Conservation (phyloP, 2,797 vertebrate species). For the Garrulus glandarius region DNA sequence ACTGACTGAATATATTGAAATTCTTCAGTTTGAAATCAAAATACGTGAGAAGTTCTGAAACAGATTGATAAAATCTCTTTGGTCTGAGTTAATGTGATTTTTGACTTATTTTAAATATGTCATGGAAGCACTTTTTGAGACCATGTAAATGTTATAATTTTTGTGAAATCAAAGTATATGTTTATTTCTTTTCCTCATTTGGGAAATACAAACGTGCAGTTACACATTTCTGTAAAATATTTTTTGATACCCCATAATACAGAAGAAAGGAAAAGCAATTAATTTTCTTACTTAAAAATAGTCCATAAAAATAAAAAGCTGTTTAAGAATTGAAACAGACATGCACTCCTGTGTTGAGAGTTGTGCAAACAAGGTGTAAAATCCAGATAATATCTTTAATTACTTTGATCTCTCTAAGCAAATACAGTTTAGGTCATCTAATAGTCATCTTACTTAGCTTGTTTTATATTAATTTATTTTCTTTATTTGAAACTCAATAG, state of each 20-base stretch:
- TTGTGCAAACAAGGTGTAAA: not conserved
- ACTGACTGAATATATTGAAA: not conserved
- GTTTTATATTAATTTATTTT: not conserved
- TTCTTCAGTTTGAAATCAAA: not conserved
- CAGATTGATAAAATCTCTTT: not conserved
- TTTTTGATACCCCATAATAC: not conserved
- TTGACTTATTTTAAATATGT: not conserved
- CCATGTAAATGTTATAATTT: not conserved
- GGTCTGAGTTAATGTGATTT: not conserved
- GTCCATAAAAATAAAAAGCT: not conserved
- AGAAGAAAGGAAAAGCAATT: not conserved
- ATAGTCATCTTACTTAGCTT: not conserved
- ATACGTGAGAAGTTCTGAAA: not conserved
- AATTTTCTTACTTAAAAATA: not conserved
- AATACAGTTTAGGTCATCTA: not conserved
- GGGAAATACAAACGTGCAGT: not conserved
- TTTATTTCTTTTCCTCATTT: not conserved
- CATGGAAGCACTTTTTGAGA: not conserved
- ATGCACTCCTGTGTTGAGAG: fast-evolving
- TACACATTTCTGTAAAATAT: not conserved
- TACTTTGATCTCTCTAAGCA: not conserved
- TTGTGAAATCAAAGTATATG: not conserved
- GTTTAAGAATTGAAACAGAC: not conserved
- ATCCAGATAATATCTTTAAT: not conserved
- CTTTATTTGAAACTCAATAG: constrained; percentile 65